phyloP scores from a whole-genome alignment of 2,888 invertebrate species.

The Nesidiocoris tenuis region DNA sequence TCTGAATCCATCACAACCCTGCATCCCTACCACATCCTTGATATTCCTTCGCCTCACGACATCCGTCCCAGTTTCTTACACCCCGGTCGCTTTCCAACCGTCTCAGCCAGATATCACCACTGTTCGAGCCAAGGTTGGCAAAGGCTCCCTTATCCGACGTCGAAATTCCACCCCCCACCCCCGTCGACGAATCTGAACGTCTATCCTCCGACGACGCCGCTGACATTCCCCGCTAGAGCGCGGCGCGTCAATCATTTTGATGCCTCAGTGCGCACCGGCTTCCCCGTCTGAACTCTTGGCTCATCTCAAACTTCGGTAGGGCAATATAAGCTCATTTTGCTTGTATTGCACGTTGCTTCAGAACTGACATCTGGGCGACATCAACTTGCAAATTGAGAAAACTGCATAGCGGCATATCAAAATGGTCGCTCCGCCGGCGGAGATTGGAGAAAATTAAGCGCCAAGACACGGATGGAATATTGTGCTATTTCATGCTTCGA shows the following conservation, averaged over 20 bases:
- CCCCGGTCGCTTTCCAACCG: neutral
- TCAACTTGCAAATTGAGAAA: too few species aligned
- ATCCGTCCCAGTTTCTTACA: neutral
- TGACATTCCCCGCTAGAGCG: neutral
- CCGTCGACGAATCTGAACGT: neutral
- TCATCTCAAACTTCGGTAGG: neutral
- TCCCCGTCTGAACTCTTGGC: neutral
- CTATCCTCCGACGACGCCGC: neutral
- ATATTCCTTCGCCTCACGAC: neutral
- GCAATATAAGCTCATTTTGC: neutral
- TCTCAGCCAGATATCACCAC: neutral
- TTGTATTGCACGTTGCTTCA: too few species aligned
- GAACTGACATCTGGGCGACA: too few species aligned
- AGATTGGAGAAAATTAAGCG: too few species aligned
- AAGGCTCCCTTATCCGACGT: neutral
- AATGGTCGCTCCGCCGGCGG: too few species aligned
- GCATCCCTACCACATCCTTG: neutral
- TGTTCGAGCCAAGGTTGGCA: neutral
- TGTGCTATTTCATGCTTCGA: too few species aligned
- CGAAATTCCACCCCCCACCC: neutral
- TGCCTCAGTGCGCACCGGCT: neutral
- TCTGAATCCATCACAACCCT: neutral
- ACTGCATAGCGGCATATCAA: too few species aligned
- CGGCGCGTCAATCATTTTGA: neutral
- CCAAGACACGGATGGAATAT: too few species aligned